Evolutionary conservation across 2,888 invertebrate species (phyloP).

Genomic region (Hypercompe scribonia): DNA sequence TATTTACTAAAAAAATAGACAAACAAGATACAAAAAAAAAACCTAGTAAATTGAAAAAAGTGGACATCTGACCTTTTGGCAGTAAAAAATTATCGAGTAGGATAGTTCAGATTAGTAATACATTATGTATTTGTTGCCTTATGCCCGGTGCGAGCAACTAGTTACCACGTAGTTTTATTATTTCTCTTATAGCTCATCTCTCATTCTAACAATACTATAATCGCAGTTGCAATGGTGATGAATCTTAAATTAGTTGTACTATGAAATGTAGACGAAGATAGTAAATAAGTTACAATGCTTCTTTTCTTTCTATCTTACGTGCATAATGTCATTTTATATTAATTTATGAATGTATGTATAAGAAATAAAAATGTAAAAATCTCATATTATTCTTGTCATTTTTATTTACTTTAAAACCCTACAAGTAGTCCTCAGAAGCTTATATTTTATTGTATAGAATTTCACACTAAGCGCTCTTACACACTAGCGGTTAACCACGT

Average conservation of each 20-base stretch:
- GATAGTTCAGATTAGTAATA: not conserved
- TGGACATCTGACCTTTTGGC: conserved; percentile 2
- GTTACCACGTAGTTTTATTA: conserved; percentile 60
- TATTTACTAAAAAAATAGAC: not conserved
- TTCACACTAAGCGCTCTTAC: too few relatives aligned
- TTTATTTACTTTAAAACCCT: not conserved
- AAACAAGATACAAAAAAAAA: not conserved
- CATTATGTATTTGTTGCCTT: conserved; percentile 39
- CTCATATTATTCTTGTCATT: conserved; percentile 31
- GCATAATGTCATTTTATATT: conserved; percentile 62
- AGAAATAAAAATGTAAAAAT: conserved; percentile 51
- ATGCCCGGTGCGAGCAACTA: conserved; percentile 58
- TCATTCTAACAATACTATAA: conserved; percentile 67
- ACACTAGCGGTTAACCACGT: too few relatives aligned
- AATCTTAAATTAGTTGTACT: conserved; percentile 77
- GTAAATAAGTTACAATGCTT: conserved; percentile 59
- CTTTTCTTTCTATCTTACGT: conserved; percentile 53
- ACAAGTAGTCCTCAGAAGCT: not conserved
- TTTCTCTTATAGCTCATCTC: conserved; percentile 58
- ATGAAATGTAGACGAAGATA: conserved; percentile 67
- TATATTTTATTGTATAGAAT: too few relatives aligned
- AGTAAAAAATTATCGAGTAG: not conserved
- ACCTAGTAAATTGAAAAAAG: not conserved
- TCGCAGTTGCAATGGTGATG: conserved; percentile 61
- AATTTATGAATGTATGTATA: conserved; percentile 80